These are phyloP conservation scores for Homalodisca vitripennis DNA, from an alignment of 1,140 invertebrate species.

Conservation along the genomic window DNA sequence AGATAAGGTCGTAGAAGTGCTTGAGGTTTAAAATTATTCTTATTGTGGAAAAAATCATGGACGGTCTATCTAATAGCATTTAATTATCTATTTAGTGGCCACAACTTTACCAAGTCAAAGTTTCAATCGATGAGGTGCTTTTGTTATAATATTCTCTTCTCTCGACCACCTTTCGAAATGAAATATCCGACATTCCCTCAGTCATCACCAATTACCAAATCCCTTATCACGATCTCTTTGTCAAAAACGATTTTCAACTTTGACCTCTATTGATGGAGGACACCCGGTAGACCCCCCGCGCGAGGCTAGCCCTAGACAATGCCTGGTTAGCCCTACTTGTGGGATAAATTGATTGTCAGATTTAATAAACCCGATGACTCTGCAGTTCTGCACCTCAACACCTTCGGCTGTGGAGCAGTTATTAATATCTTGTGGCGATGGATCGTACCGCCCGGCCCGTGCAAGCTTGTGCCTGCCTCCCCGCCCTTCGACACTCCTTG, in stretches of 20 bases:
- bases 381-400: conserved; percentile 17
- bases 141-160: too few relatives aligned
- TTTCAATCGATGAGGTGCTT: too few relatives aligned
- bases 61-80: too few relatives aligned
- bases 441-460: not conserved
- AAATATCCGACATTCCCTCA: too few relatives aligned
- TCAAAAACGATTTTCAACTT: not conserved
- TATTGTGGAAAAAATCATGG: too few relatives aligned
- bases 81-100: too few relatives aligned
- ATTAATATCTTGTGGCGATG: not conserved
- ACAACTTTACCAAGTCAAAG: too few relatives aligned
- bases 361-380: conserved; percentile 24
- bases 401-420: conserved; percentile 22
- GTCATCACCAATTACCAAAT: too few relatives aligned
- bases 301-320: conserved; percentile 21
- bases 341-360: conserved; percentile 24
- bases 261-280: not conserved
- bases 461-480: not conserved
- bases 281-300: conserved; percentile 2
- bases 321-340: conserved; percentile 22
- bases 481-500: too few relatives aligned
- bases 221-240: not conserved
- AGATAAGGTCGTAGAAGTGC: too few relatives aligned
- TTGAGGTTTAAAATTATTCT: too few relatives aligned
- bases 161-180: too few relatives aligned